Base-by-base conservation (phyloP, 2,888 invertebrate species). In the Rhodophaea formosa region DNA sequence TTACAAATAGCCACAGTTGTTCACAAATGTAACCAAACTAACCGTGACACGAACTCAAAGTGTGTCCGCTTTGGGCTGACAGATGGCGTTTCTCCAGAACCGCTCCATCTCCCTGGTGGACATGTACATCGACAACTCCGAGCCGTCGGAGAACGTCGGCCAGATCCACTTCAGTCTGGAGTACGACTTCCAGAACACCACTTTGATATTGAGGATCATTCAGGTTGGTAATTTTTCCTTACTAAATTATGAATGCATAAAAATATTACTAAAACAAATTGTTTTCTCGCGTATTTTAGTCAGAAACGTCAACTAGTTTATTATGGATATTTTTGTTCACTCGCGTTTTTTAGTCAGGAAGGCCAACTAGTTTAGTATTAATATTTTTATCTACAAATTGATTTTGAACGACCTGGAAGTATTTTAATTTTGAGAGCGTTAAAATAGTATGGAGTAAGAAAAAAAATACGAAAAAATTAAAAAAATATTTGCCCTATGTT, bases 71-170 rank as follows among this genome's bases (percentile, higher is more conserved):
- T 78, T 83, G 75, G 74, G 79, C 86, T 90, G 78, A 91, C 91
- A 92, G 92, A 92, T 92, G 92, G 92, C 92, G 88, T 96, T 96
- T 88, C 93, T 96, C 77, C 95, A 97, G 93, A 97, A 95, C 88
- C 95, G 97, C 82, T 97, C 96, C 77, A 95, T 97, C 79, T 97
- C 97, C 39, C 93, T 97, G 93, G 96, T 97, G 86, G 97, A 97
- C 84, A 97, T 97, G 97, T 97, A 97, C 92, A 97, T 97, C 87
- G 97, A 97, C 91, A 97, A 96, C 87, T 95, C 96, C 60, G 97
- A 97, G 85, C 96, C 97, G 1, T 96, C 96, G 69, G 97, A 97
- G 91, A 97, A 97, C 89, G 97, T 97, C 69, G 97, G 97, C 57
- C 97, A 97, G 91, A 97, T 97, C 72, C 97, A 97, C 86, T 97